phyloP scores from a whole-genome alignment of 2,888 invertebrate genomes.

The Thysanoteuthis rhombus region DNA sequence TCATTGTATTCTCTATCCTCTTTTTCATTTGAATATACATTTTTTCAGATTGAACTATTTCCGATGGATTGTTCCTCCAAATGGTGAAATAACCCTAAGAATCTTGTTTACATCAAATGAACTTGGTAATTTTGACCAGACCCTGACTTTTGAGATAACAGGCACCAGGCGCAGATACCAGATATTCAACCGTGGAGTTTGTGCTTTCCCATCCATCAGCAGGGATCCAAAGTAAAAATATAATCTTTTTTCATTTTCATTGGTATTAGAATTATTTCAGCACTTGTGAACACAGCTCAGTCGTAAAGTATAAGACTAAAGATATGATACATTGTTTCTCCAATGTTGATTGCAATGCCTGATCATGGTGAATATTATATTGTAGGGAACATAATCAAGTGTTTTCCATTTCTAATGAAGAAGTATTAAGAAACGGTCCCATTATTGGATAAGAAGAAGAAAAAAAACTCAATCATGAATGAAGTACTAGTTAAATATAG shows the following conservation, averaged over 20 bases:
- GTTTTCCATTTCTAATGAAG: too few species aligned
- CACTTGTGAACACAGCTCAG: too few species aligned
- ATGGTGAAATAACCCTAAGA: slow-evolving; percentile 61
- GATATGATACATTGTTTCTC: too few species aligned
- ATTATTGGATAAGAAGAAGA: too few species aligned
- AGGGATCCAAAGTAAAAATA: slow-evolving; percentile 64
- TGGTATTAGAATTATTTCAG: neutral
- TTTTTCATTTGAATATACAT: neutral
- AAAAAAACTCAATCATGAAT: too few species aligned
- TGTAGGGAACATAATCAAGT: too few species aligned
- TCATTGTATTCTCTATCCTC: too few species aligned
- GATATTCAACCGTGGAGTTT: slow-evolving; percentile 67
- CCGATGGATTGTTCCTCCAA: slow-evolving; percentile 67
- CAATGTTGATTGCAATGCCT: too few species aligned
- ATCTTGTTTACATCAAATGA: slow-evolving; percentile 67
- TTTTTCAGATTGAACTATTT: slow-evolving; percentile 59
- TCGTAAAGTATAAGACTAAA: too few species aligned
- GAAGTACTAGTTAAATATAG: too few species aligned
- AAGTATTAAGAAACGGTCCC: too few species aligned
- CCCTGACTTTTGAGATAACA: slow-evolving; percentile 68
- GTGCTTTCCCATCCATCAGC: slow-evolving; percentile 68
- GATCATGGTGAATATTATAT: too few species aligned
- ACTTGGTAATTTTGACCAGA: slow-evolving; percentile 68
- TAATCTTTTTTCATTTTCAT: neutral
- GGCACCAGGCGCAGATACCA: slow-evolving; percentile 67